These are phyloP conservation scores for Chrysocyon brachyurus DNA, from an alignment of 2,797 vertebrate genomes.

Conservation along the genomic window DNA sequence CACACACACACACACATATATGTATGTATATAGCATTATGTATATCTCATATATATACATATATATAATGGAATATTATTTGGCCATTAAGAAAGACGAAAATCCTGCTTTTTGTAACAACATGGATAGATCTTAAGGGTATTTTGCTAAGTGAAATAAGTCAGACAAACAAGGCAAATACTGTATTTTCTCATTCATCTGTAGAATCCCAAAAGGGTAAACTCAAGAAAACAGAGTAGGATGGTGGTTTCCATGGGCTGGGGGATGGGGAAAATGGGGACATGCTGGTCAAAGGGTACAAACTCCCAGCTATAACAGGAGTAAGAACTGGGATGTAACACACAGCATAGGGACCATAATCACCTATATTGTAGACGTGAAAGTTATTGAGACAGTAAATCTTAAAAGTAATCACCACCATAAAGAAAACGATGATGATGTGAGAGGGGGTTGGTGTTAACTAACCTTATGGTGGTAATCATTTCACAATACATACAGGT, in stretches of 20 bases:
- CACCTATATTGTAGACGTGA: background rate
- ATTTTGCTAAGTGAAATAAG: conserved; percentile 17
- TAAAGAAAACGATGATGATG: background rate
- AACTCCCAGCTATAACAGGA: background rate
- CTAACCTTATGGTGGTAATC: background rate
- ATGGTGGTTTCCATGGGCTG: background rate
- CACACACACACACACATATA: background rate
- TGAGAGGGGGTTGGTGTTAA: background rate
- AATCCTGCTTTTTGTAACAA: background rate
- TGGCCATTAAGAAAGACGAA: background rate
- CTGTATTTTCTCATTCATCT: background rate
- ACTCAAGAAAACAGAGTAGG: background rate
- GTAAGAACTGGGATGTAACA: background rate
- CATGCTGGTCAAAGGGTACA: background rate
- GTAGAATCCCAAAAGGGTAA: background rate
- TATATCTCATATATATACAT: background rate
- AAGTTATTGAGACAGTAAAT: background rate
- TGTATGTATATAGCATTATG: background rate
- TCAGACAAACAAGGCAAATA: background rate
- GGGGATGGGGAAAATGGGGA: background rate
- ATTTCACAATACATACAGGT: background rate
- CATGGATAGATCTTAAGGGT: background rate
- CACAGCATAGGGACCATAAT: background rate
- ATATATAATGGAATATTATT: background rate
- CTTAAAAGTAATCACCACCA: background rate